These are phyloP conservation scores for Chironomus tepperi DNA, from an alignment of 1,140 invertebrate genomes.

Conservation along the genomic window DNA sequence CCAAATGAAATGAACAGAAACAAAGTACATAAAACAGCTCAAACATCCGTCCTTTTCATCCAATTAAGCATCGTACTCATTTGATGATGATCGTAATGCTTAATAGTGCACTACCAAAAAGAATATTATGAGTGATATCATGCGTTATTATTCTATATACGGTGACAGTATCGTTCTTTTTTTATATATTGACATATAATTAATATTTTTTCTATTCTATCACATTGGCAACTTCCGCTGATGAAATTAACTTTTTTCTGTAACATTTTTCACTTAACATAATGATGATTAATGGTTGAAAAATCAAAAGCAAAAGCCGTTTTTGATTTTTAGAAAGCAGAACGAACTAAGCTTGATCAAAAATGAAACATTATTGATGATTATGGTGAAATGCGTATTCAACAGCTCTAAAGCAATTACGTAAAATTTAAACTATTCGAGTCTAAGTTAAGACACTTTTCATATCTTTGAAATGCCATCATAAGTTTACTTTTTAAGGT, in stretches of 20 bases:
- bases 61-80: not conserved
- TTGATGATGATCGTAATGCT: not conserved
- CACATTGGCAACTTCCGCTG: no score
- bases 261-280: not conserved
- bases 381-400: not conserved
- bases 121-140: no score
- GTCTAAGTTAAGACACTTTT: not conserved
- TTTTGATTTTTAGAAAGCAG: slow-evolving; percentile 8
- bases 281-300: not conserved
- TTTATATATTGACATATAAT: no score
- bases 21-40: no score
- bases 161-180: no score
- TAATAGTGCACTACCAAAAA: not conserved
- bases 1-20: not conserved
- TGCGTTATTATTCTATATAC: no score
- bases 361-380: not conserved
- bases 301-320: not conserved
- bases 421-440: not conserved
- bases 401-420: not conserved
- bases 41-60: no score
- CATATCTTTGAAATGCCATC: not conserved
- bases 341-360: not conserved
- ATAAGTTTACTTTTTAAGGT: not conserved
- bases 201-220: no score
- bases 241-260: not conserved